Evolutionary conservation across 53 echinoderm and acorn worm species (phyloP), one percentile per base, ranked within the genome.

Genomic region (Actinopyga echinites): DNA sequence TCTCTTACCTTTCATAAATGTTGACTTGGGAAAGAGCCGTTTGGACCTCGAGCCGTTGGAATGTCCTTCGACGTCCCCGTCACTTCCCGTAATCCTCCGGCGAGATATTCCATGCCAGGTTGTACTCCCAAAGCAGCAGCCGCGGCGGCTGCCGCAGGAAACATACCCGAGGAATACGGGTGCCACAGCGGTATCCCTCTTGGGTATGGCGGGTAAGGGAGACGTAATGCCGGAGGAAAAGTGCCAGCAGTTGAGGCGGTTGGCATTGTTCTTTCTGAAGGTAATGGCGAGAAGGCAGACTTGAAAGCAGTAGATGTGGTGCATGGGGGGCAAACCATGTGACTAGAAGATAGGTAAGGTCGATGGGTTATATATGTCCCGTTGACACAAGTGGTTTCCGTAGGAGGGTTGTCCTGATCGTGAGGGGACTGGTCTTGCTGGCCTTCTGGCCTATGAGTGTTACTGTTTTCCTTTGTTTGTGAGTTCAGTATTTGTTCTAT

Each of bases 231-330:
- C 15, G 97, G 97, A 30, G 91, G 79, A 38, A 80, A 80, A 6
- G 81, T 60, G 24, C 83, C 85, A 1, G 92, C 84, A 28, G 90
- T 83, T 21, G 92, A 87, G 8, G 88, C 92, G 17, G 92, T 79
- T 21, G 94, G 86, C 3, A 82, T 86, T 13, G 92, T 52, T 29
- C 88, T 85, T 29, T 91, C 87, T n/a, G 90, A 69, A 26, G 89
- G 86, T 28, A 97, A 75, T 21, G 97, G 97, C 3, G 97, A 97
- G 86, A 97, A 97, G n/a, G 97, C 97, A 0, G 97, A 97, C 56
- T 94, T 97, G 71, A 97, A 89, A 57, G 94, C 97, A 30, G 92
- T 64, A 0, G 91, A 65, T 60, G 83, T 89, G 15, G 91, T 83
- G 56, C 87, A 88, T 1, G 71, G 74, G 17, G 94, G 90, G 28